Conservation (phyloP, 2,797 vertebrate genomes). For the Phylloscopus collybita region DNA sequence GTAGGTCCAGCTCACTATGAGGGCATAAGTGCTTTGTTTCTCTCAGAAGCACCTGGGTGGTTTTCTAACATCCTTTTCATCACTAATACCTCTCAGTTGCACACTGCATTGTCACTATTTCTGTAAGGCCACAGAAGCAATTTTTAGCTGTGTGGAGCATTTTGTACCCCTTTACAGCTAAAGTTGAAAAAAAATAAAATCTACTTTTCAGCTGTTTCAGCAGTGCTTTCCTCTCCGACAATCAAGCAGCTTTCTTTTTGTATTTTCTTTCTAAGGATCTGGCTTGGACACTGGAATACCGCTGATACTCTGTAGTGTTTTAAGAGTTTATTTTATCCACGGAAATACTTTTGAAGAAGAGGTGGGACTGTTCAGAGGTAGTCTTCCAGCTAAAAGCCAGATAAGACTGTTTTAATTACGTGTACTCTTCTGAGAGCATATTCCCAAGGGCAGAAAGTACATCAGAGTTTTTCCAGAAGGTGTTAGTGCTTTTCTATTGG, state of each 20-base stretch:
- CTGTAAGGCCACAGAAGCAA: neutral
- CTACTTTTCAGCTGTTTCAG: neutral
- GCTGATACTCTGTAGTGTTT: neutral
- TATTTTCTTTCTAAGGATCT: slow-evolving; percentile 21
- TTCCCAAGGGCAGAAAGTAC: neutral
- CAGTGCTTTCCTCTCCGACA: slow-evolving; percentile 8
- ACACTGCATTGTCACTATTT: neutral
- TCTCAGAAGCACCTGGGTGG: neutral
- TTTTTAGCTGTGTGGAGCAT: neutral
- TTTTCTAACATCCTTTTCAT: neutral
- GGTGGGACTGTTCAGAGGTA: neutral
- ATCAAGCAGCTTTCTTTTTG: slow-evolving; percentile 12
- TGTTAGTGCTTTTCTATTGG: neutral
- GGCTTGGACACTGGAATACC: slow-evolving; percentile 21
- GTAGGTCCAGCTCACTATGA: neutral
- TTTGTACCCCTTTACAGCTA: neutral
- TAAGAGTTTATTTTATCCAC: neutral
- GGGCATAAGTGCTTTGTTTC: neutral
- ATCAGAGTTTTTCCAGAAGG: neutral
- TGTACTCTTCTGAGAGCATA: neutral
- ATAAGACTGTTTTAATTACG: slow-evolving; percentile 13
- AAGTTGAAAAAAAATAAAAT: neutral
- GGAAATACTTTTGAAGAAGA: slow-evolving; percentile 22
- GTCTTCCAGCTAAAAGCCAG: neutral
- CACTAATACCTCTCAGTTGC: neutral